Evolutionary conservation across 2,888 invertebrate species (phyloP).

Genomic region (Chrysodeixis includens): DNA sequence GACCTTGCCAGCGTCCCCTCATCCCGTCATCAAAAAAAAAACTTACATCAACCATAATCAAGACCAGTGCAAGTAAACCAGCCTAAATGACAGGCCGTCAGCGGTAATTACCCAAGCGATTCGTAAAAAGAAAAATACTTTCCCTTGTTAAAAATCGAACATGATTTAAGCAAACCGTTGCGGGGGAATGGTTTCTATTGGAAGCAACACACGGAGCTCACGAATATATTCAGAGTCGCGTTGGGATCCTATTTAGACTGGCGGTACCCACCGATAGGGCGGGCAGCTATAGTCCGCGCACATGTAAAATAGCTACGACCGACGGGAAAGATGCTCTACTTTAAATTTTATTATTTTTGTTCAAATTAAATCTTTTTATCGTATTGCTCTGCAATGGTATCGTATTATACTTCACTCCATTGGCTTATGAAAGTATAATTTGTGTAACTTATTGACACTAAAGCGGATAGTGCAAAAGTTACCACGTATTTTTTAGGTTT

Average conservation of each 20-base stretch:
- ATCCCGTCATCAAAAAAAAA: neutral
- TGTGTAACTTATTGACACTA: too few relatives aligned
- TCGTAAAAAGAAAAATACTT: slow-evolving; percentile 33
- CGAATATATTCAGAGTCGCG: slow-evolving; percentile 85
- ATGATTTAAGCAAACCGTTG: slow-evolving; percentile 71
- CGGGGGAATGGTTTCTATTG: slow-evolving; percentile 71
- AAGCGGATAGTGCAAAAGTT: too few relatives aligned
- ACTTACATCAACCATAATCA: slow-evolving; percentile 19
- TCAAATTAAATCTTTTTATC: neutral
- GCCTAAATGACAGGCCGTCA: slow-evolving; percentile 46
- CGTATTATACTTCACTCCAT: too few relatives aligned
- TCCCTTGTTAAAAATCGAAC: slow-evolving; percentile 60
- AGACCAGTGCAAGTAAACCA: slow-evolving; percentile 29
- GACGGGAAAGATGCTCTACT: slow-evolving; percentile 76
- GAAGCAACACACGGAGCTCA: slow-evolving; percentile 76
- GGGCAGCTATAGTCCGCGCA: slow-evolving; percentile 86
- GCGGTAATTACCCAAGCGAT: slow-evolving; percentile 46
- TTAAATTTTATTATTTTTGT: slow-evolving; percentile 10
- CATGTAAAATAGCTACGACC: slow-evolving; percentile 86
- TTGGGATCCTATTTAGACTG: slow-evolving; percentile 85
- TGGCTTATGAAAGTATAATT: too few relatives aligned
- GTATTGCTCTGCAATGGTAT: too few relatives aligned
- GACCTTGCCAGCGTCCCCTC: slow-evolving; percentile 3
- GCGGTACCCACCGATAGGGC: slow-evolving; percentile 85
- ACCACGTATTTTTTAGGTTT: too few relatives aligned